Conservation (phyloP, 2,888 invertebrate genomes). For the Pseudococcus longispinus region DNA sequence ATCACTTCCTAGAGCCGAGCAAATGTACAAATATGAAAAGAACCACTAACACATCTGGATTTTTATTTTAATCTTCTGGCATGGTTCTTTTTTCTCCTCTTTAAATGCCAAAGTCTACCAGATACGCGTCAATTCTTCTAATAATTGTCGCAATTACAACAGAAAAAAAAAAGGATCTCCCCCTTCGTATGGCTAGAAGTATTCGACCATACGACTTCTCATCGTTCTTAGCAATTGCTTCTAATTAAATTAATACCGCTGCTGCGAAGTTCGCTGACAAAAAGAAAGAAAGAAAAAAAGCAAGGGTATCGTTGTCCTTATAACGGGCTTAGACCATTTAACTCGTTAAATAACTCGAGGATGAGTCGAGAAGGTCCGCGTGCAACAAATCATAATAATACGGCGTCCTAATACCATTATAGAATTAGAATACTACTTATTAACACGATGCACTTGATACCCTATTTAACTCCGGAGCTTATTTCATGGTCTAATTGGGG, state of each 20-base stretch:
- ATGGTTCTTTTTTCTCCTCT: constrained; percentile 22
- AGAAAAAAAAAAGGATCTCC: background rate
- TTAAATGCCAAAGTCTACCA: constrained; percentile 22
- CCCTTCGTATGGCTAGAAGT: background rate
- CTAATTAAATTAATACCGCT: constrained; percentile 25
- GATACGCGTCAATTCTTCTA: constrained; percentile 1
- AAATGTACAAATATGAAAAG: background rate
- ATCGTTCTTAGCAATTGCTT: background rate
- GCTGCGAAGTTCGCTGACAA: background rate
- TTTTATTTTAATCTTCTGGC: background rate
- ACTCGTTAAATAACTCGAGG: background rate
- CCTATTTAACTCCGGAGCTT: background rate
- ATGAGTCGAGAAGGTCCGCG: background rate
- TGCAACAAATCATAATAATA: constrained; percentile 12
- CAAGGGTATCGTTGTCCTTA: background rate
- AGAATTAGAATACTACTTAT: constrained; percentile 1
- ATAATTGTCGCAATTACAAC: background rate
- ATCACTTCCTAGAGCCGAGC: background rate
- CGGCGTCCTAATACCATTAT: background rate
- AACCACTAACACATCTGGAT: background rate
- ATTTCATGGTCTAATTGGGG: constrained; percentile 16
- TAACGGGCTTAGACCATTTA: constrained; percentile 3
- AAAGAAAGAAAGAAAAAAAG: background rate
- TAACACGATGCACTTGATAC: constrained; percentile 22
- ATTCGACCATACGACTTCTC: too few species aligned